Percentiles rank a stretch among this genome's conserved stretches.
Evolutionary conservation across 1,140 invertebrate genomes (phyloP).

Genomic region (Bombyx mori): DNA sequence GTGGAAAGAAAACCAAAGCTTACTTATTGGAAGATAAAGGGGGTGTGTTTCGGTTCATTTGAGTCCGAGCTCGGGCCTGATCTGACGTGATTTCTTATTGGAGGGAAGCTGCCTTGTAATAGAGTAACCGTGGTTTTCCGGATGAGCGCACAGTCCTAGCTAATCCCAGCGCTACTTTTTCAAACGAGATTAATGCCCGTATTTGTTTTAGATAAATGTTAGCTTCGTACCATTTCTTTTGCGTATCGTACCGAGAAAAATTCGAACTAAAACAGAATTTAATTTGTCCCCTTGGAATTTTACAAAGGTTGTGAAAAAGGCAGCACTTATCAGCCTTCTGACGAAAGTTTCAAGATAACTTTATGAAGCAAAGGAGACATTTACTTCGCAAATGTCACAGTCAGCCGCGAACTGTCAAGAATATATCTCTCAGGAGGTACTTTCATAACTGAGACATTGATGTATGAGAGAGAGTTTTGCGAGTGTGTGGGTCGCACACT

Average conservation of each 20-base stretch:
- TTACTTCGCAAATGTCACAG: slow-evolving; percentile 10
- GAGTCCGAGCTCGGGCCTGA: slow-evolving; percentile 38
- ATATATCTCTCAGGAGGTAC: slow-evolving; percentile 21
- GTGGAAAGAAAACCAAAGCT: slow-evolving; percentile 35
- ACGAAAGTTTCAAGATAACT: neutral
- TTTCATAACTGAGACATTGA: slow-evolving; percentile 60
- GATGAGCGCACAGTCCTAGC: slow-evolving; percentile 12
- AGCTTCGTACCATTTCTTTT: too few species aligned
- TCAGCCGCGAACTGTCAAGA: slow-evolving; percentile 34
- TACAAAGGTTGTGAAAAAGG: too few species aligned
- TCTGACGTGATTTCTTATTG: slow-evolving; percentile 58
- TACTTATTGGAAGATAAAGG: slow-evolving; percentile 63
- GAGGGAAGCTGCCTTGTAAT: slow-evolving; percentile 30
- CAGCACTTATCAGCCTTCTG: too few species aligned
- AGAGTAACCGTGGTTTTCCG: slow-evolving; percentile 27
- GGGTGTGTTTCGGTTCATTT: slow-evolving; percentile 61
- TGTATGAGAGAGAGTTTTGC: slow-evolving; percentile 30
- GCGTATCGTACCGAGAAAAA: too few species aligned
- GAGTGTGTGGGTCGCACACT: neutral
- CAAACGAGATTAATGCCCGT: slow-evolving; percentile 21
- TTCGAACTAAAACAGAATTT: too few species aligned
- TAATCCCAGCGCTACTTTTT: slow-evolving; percentile 23
- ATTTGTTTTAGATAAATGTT: slow-evolving; percentile 10
- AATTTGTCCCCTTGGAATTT: too few species aligned
- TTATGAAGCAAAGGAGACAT: slow-evolving; percentile 5